These are phyloP conservation scores for Andrena flavipes DNA, from an alignment of 2,888 invertebrate genomes.

Conservation along the genomic window DNA sequence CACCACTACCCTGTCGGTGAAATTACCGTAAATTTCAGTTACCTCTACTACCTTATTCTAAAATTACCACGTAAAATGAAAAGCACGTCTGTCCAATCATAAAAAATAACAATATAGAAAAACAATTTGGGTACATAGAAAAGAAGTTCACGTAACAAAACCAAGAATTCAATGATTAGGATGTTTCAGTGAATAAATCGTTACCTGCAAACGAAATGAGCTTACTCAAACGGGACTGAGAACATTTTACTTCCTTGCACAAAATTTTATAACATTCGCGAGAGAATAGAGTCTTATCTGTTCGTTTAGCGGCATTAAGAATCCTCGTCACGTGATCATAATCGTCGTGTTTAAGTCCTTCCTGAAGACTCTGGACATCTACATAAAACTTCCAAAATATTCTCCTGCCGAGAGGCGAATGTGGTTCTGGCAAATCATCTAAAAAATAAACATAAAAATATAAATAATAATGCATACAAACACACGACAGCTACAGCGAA, in stretches of 20 bases:
- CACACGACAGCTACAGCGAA: background rate
- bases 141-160: background rate
- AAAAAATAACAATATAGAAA: background rate
- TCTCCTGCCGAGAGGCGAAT: slow-evolving; percentile 54
- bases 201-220: slow-evolving; percentile 77
- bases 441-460: slow-evolving; percentile 21
- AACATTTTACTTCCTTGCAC: slow-evolving; percentile 68
- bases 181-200: slow-evolving; percentile 19
- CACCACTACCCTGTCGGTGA: background rate
- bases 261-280: slow-evolving; percentile 74
- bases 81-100: background rate
- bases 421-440: slow-evolving; percentile 67
- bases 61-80: background rate
- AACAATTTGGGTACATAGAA: too few relatives aligned
- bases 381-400: slow-evolving; percentile 72
- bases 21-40: background rate
- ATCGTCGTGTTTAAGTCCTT: slow-evolving; percentile 70
- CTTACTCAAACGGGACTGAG: slow-evolving; percentile 68
- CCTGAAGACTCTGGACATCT: slow-evolving; percentile 64
- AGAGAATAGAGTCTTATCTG: slow-evolving; percentile 56
- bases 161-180: background rate
- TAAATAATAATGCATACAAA: slow-evolving; percentile 9
- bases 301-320: slow-evolving; percentile 44
- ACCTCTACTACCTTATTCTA: background rate
- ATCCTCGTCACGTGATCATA: slow-evolving; percentile 72